Base-by-base conservation (phyloP, 2,113 vertebrate genomes). In the Ammodramus savannarum region DNA sequence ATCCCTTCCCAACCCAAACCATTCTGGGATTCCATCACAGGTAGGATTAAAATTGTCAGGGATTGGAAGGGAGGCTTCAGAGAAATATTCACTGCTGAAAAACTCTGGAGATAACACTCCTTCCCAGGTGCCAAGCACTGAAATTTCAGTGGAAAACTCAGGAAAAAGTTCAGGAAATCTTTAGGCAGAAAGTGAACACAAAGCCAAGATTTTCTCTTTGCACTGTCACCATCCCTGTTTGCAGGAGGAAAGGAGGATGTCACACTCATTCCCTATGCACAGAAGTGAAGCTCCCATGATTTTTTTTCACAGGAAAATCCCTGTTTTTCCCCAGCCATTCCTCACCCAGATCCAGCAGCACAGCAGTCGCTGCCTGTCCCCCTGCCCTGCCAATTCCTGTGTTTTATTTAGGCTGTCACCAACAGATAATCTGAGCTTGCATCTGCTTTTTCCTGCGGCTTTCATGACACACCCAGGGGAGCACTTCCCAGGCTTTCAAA, bases 171-270 rank as follows among this genome's bases (percentile, higher is more conserved):
- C 27, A 52, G 29, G 41, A 10, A 49, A 41, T 3, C 46, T 21
- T 4, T 12, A 0, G 4, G 49, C 74, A 51, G 46, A 32, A 6
- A 5, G 13, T 0, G 2, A 76, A 4, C 6, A 31, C 4, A 6
- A 8, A 1, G 5, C 8, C 9, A 2, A 0, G 21, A 3, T 20
- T n/a, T 81, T 32, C 69, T 12, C 14, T 49, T 20, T 29, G 19
- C 8, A 1, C 13, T 8, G 4, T 63, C 85, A 19, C 48, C n/a
- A 7, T 10, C 62, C 32, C 11, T 0, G 2, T 18, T 21, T 18
- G 32, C 16, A 39, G 77, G 11, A 41, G 22, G 11, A 7, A 3
- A 1, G 19, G 22, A 44, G 6, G 19, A 4, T 14, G 1, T 73
- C 38, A 19, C 6, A 0, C 34, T 32, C 25, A 18, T 22, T 49